These are phyloP conservation scores for Amphiprion ocellaris DNA, from an alignment of 2,113 vertebrate genomes.

Conservation along the genomic window DNA sequence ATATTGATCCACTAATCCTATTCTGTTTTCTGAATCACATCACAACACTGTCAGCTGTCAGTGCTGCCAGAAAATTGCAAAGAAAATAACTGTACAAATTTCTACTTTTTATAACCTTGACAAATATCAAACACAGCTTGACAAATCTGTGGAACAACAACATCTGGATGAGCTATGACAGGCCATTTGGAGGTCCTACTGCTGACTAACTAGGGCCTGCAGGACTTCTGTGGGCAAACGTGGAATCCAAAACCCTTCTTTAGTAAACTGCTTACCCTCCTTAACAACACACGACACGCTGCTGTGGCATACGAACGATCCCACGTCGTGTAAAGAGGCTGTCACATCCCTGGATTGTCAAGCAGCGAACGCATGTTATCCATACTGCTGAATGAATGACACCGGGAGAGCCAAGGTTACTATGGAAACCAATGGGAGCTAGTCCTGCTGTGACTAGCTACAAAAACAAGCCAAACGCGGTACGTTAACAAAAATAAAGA, in stretches of 20 bases:
- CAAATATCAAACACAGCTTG: neutral
- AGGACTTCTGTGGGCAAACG: neutral
- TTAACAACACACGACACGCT: neutral
- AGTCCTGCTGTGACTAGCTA: conserved; percentile 35
- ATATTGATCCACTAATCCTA: too few relatives aligned
- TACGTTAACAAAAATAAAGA: neutral
- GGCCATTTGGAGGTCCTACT: neutral
- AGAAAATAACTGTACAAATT: neutral
- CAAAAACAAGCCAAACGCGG: conserved; percentile 25
- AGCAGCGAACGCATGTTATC: conserved; percentile 19
- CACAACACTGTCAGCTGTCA: too few relatives aligned
- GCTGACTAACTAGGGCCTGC: neutral
- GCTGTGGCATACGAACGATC: neutral
- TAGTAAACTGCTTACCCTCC: neutral
- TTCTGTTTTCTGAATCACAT: too few relatives aligned
- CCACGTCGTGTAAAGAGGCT: conserved; percentile 1
- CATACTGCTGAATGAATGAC: conserved; percentile 44
- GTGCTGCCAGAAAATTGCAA: too few relatives aligned
- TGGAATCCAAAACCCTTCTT: neutral
- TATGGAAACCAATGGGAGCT: conserved; percentile 81
- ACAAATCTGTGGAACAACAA: neutral
- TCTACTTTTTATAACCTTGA: neutral
- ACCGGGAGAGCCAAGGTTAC: conserved; percentile 75
- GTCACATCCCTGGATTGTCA: conserved; percentile 13
- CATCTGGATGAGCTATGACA: neutral